These are phyloP conservation scores for Drosophila siamana DNA, from an alignment of 2,888 invertebrate genomes.

Conservation along the genomic window DNA sequence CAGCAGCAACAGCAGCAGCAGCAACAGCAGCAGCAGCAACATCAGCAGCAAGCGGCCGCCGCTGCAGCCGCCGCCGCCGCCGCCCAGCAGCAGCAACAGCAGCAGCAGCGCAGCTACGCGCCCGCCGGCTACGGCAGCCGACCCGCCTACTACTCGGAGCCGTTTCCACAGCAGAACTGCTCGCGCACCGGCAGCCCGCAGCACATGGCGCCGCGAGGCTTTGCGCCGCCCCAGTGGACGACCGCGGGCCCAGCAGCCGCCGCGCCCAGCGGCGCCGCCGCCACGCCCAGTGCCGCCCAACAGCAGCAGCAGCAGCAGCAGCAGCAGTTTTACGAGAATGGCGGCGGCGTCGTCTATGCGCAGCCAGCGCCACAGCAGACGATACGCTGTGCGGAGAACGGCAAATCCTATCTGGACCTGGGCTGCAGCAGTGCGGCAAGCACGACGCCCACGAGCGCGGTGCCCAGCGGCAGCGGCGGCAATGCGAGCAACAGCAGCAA, in stretches of 20 bases:
- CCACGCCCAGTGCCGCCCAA: conserved; percentile 37
- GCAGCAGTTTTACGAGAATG: conserved; percentile 69
- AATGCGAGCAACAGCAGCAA: too few relatives aligned
- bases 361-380: conserved; percentile 93
- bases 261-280: conserved; percentile 19
- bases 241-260: conserved; percentile 28
- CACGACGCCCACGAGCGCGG: conserved; percentile 34
- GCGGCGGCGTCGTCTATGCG: conserved; percentile 66
- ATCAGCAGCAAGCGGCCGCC: conserved; percentile 50
- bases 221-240: conserved; percentile 78
- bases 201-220: conserved; percentile 83
- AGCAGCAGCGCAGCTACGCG: conserved; percentile 70
- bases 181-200: conserved; percentile 86
- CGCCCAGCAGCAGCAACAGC: conserved; percentile 42
- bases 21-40: conserved; percentile 52
- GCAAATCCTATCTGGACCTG: conserved; percentile 94
- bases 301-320: conserved; percentile 70
- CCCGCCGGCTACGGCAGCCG: conserved; percentile 83
- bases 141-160: conserved; percentile 85
- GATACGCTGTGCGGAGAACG: conserved; percentile 94
- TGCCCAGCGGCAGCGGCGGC: conserved; percentile 26
- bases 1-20: conserved; percentile 60
- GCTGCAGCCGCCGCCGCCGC: conserved; percentile 56
- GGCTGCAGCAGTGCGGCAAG: conserved; percentile 87
- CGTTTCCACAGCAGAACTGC: conserved; percentile 85